Percentiles rank a stretch among this genome's conserved stretches.
Conservation (phyloP, 2,888 invertebrate species). For the Caenorhabditis sulstoni region DNA sequence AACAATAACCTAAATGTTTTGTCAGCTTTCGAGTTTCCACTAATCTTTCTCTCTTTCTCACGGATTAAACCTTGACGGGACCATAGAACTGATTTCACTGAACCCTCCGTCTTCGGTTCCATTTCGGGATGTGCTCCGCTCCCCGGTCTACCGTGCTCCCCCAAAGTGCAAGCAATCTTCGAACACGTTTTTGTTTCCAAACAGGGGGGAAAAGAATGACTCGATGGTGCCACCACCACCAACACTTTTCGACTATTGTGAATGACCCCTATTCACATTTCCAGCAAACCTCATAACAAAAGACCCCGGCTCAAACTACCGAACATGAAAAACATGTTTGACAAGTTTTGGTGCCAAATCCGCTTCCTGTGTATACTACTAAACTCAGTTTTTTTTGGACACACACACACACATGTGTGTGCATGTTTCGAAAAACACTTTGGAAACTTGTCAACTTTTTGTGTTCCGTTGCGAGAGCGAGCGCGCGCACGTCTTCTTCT, state of each 20-base stretch:
- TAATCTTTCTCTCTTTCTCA: constrained; percentile 11
- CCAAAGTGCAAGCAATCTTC: constrained; percentile 18
- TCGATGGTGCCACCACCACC: constrained; percentile 9
- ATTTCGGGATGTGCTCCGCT: not conserved
- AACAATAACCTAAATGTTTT: constrained; percentile 47
- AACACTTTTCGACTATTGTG: constrained; percentile 9
- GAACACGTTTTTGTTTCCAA: constrained; percentile 21
- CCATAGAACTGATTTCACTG: constrained; percentile 31
- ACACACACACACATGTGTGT: constrained; percentile 36
- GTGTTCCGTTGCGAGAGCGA: constrained; percentile 31
- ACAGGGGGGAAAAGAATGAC: constrained; percentile 6
- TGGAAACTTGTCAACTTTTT: constrained; percentile 60
- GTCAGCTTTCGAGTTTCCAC: constrained; percentile 11
- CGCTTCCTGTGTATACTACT: constrained; percentile 58
- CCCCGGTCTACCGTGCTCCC: not conserved
- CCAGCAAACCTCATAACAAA: constrained; percentile 49
- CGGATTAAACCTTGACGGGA: constrained; percentile 16
- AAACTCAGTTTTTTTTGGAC: constrained; percentile 40
- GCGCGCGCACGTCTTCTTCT: constrained; percentile 24
- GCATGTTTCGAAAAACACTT: constrained; percentile 60
- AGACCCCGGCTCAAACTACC: constrained; percentile 51
- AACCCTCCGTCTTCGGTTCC: constrained; percentile 14
- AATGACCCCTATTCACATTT: constrained; percentile 51
- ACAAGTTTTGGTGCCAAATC: constrained; percentile 59
- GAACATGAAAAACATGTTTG: constrained; percentile 59